Conservation (phyloP, 2,797 vertebrate species). For the Chlorospingus semifuscus region DNA sequence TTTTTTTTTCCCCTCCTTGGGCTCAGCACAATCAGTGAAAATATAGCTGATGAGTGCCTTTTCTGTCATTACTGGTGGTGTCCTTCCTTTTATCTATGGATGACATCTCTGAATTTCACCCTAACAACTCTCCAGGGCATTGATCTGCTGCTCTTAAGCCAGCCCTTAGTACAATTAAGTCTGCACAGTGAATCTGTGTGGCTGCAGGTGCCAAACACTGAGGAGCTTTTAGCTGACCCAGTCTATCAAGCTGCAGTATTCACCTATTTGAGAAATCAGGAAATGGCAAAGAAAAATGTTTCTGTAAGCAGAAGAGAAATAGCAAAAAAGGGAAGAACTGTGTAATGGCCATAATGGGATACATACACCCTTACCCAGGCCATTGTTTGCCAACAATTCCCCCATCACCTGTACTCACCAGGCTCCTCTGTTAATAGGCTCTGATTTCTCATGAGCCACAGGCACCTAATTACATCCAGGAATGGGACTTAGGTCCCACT, state of each 20-base stretch:
- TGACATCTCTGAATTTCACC: not conserved
- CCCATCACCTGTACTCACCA: not conserved
- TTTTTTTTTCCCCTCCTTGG: no score
- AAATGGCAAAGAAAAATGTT: not conserved
- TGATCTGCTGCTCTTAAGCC: constrained; percentile 8
- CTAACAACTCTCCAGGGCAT: not conserved
- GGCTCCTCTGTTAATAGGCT: not conserved
- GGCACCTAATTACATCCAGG: not conserved
- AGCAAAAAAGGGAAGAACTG: not conserved
- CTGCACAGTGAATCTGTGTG: not conserved
- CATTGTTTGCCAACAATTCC: not conserved
- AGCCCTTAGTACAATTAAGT: not conserved
- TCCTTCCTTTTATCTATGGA: not conserved
- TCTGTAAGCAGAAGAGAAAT: not conserved
- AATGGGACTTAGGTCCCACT: not conserved
- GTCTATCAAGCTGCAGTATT: not conserved
- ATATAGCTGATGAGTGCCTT: not conserved
- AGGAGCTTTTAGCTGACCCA: constrained; percentile 4
- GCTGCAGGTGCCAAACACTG: not conserved
- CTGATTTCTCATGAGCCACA: not conserved
- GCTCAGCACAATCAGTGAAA: not conserved
- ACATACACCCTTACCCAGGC: not conserved
- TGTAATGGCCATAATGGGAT: not conserved
- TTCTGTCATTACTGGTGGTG: not conserved
- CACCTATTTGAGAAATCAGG: not conserved